Percentiles rank a stretch among this genome's conserved stretches.
These are phyloP conservation scores for Dryobates pubescens DNA, from an alignment of 2,797 vertebrate genomes.

Conservation along the genomic window DNA sequence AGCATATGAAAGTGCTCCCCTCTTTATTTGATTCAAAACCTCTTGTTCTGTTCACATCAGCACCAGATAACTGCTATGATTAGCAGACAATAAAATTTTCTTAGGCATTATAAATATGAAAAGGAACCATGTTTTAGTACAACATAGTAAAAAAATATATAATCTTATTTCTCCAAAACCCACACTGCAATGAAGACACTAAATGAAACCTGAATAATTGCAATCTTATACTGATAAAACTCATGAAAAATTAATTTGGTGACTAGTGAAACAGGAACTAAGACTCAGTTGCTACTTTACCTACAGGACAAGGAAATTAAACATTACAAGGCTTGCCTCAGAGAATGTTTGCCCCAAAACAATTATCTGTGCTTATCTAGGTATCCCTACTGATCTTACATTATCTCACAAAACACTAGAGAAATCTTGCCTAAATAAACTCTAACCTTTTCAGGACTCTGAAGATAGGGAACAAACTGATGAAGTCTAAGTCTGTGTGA, in stretches of 20 bases:
- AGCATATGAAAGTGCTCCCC: neutral
- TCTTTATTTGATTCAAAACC: neutral
- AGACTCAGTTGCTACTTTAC: neutral
- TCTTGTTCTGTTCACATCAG: neutral
- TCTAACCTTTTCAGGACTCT: slow-evolving; percentile 9
- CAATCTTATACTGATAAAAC: neutral
- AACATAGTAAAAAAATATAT: neutral
- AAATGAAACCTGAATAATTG: neutral
- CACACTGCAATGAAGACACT: neutral
- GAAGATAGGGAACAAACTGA: neutral
- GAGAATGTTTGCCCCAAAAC: slow-evolving; percentile 20
- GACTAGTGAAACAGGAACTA: neutral
- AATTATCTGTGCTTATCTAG: slow-evolving; percentile 46
- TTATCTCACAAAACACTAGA: slow-evolving; percentile 23
- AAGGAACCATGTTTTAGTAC: neutral
- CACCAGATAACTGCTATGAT: neutral
- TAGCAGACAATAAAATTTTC: neutral
- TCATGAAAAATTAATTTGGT: neutral
- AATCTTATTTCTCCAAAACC: neutral
- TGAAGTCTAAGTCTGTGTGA: neutral
- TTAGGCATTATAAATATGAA: neutral
- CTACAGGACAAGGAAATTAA: slow-evolving; percentile 30
- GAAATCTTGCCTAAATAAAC: slow-evolving; percentile 18
- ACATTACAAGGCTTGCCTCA: slow-evolving; percentile 12
- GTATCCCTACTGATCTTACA: slow-evolving; percentile 30